These are phyloP conservation scores for Anthonomus grandis DNA, from an alignment of 1,140 invertebrate species.

Conservation along the genomic window DNA sequence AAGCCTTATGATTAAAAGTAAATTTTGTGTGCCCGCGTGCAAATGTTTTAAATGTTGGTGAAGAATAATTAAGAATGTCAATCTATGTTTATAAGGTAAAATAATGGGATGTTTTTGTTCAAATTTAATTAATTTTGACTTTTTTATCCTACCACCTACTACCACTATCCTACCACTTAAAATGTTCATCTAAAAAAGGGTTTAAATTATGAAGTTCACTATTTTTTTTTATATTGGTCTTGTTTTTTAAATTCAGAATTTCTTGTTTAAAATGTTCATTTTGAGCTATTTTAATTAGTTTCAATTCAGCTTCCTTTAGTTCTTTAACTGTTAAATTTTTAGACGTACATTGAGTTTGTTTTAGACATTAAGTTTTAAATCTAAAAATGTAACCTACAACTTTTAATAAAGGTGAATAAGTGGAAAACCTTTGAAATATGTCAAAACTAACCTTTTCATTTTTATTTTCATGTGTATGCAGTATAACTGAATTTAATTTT, in stretches of 20 bases:
- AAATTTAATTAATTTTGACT: conserved; percentile 27
- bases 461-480: conserved; percentile 20
- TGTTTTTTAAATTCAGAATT: conserved; percentile 8
- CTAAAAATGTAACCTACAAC: conserved; percentile 16
- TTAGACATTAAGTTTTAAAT: not conserved
- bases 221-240: conserved; percentile 4
- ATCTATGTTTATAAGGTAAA: conserved; percentile 21
- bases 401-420: conserved; percentile 15
- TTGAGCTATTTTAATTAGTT: conserved; percentile 19
- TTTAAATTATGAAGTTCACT: conserved; percentile 18
- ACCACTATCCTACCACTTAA: conserved; percentile 30
- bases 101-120: conserved; percentile 31
- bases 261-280: conserved; percentile 6
- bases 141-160: conserved; percentile 35
- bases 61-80: too few relatives aligned
- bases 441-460: conserved; percentile 7
- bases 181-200: conserved; percentile 35
- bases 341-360: not conserved
- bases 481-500: conserved; percentile 21
- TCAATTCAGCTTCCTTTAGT: conserved; percentile 1
- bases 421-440: conserved; percentile 23
- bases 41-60: too few relatives aligned
- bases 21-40: too few relatives aligned
- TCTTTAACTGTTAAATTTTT: conserved; percentile 1
- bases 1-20: too few relatives aligned